These are phyloP conservation scores for Macroramphosus scolopax DNA, from an alignment of 2,797 vertebrate genomes.

Conservation along the genomic window DNA sequence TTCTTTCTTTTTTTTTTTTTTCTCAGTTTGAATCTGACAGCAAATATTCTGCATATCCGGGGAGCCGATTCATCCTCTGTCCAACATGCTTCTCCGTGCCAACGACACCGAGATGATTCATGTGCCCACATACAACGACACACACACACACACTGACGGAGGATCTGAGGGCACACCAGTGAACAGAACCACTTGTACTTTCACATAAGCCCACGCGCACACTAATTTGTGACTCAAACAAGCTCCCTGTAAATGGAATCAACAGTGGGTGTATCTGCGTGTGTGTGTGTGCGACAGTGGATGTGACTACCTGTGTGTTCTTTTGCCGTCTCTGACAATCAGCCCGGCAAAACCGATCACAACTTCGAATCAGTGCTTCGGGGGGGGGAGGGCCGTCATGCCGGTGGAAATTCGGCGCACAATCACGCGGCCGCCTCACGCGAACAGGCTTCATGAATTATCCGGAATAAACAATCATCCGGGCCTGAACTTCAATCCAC, in stretches of 20 bases:
- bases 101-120: slow-evolving; percentile 49
- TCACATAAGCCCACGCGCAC: slow-evolving; percentile 11
- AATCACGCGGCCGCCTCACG: slow-evolving; percentile 53
- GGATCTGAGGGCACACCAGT: slow-evolving; percentile 37
- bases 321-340: slow-evolving; percentile 52
- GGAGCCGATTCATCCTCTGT: slow-evolving; percentile 53
- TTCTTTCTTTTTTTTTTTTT: no score
- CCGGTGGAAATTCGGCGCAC: slow-evolving; percentile 30
- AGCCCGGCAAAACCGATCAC: slow-evolving; percentile 61
- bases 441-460: no score
- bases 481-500: slow-evolving; percentile 43
- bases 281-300: slow-evolving; percentile 5
- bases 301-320: slow-evolving; percentile 36
- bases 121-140: slow-evolving; percentile 24
- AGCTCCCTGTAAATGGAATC: slow-evolving; percentile 55
- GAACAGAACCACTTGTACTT: slow-evolving; percentile 41
- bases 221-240: slow-evolving; percentile 23
- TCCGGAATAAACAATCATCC: slow-evolving; percentile 42
- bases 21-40: slow-evolving; percentile 49
- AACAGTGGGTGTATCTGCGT: slow-evolving; percentile 31
- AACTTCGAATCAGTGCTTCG: slow-evolving; percentile 40
- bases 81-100: slow-evolving; percentile 50
- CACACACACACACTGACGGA: slow-evolving; percentile 10
- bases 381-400: slow-evolving; percentile 18
- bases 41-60: slow-evolving; percentile 40